Base-by-base conservation (phyloP, 2,888 invertebrate species). In the Leptogaster cylindrica region DNA sequence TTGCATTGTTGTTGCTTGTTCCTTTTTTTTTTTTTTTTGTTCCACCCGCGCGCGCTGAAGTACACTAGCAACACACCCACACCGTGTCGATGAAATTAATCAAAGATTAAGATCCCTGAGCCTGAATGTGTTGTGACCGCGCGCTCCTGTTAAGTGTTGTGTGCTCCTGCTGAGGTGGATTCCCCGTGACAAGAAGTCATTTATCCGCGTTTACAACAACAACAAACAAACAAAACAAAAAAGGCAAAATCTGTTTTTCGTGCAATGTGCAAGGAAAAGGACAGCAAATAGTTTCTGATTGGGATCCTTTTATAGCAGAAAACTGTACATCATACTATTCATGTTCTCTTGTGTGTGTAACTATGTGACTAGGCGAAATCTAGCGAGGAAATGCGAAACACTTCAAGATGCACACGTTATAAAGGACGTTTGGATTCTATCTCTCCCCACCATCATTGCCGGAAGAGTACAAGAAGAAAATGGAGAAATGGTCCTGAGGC, bases 281-380 rank as follows among this genome's bases (percentile, higher is more conserved):
- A 61, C 41, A 8, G 36, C 41, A 14, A 36, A 55, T 36, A 23
- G n/a, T n/a, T 36, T 55, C 61, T 44, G 44, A 61, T 61, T 61
- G 44, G 44, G 31, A 61, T 61, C 61, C 44, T 44, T 28, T 61
- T 41, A 10, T 39, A 41, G n/a, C n/a, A n/a, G n/a, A n/a, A n/a
- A n/a, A n/a, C n/a, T n/a, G n/a, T n/a, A n/a, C n/a, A n/a, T n/a
- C n/a, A n/a, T 12, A 12, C 41, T 5, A 2, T 25, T 14, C 50
- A 20, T 25, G 27, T 4, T 25, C n/a, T 7, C 25, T 1, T 41
- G 14, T 41, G 16, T 41, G 39, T 3, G 41, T 41, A 16, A 18
- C 18, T 16, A 18, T 41, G 14, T 18, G n/a, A 2, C 41, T 14
- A 41, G 31, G 7, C 6, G 31, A n/a, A n/a, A n/a, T n/a, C n/a